Conservation (phyloP, 2,113 vertebrate species). For the Crotophaga sulcirostris region DNA sequence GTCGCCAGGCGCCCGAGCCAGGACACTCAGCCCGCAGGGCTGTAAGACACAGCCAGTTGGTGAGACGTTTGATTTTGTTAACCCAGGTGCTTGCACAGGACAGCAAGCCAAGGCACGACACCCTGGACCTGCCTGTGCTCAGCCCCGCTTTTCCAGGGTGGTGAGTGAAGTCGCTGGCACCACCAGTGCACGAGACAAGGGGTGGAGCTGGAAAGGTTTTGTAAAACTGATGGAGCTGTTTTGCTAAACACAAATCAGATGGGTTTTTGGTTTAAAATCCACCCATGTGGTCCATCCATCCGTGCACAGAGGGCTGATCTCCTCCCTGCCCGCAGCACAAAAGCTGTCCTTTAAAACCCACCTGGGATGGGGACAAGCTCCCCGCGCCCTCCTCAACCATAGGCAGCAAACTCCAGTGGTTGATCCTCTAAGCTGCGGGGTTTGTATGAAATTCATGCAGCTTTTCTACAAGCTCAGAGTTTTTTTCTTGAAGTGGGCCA, state of each 20-base stretch:
- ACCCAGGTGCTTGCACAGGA: neutral
- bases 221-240: too few species aligned
- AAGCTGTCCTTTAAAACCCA: neutral
- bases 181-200: accelerated
- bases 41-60: neutral
- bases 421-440: neutral
- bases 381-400: accelerated
- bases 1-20: neutral
- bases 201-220: neutral
- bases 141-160: neutral
- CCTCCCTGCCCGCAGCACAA: accelerated
- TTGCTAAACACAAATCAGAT: neutral
- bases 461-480: neutral
- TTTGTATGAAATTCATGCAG: neutral
- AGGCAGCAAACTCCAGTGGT: neutral
- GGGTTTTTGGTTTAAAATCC: neutral
- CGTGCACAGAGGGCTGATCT: accelerated
- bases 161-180: neutral
- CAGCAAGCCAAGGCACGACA: neutral
- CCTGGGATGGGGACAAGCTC: neutral
- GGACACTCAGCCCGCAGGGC: neutral
- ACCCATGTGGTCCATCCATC: neutral
- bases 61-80: neutral
- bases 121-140: accelerated
- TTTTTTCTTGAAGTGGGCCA: neutral